Evolutionary conservation across 2,888 invertebrate species (phyloP).

Genomic region (Blastobasis adustella): DNA sequence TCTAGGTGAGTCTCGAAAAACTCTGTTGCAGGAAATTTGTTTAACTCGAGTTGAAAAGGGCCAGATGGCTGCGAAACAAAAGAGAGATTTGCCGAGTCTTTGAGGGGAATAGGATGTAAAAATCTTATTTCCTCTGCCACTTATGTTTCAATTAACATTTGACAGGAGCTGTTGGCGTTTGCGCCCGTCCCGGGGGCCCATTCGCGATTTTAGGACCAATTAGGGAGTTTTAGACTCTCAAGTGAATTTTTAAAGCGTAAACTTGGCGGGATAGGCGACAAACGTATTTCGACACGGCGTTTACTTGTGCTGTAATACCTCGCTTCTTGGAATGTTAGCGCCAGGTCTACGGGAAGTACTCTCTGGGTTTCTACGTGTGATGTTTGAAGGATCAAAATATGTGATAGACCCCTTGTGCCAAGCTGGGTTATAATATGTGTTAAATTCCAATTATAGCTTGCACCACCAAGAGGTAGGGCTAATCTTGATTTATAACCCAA

Average conservation of each 20-base stretch:
- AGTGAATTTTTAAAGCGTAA: neutral
- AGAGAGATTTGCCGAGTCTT: neutral
- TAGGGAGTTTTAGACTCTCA: constrained; percentile 3
- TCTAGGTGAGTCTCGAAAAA: constrained; percentile 55
- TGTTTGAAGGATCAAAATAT: no score
- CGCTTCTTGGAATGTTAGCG: no score
- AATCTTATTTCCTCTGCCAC: constrained; percentile 44
- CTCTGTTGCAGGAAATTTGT: constrained; percentile 66
- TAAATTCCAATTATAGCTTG: no score
- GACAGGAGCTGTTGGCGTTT: constrained; percentile 23
- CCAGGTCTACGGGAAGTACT: no score
- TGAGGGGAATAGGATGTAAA: constrained; percentile 8
- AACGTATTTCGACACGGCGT: neutral
- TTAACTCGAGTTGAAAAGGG: constrained; percentile 63
- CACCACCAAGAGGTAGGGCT: no score
- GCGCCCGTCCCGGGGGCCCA: constrained; percentile 3
- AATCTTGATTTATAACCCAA: no score
- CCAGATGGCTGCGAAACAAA: constrained; percentile 28
- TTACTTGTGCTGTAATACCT: neutral
- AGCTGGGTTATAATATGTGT: no score
- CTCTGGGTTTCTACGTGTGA: no score
- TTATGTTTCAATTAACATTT: constrained; percentile 54
- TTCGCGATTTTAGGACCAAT: constrained; percentile 7
- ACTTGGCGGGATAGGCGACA: neutral
- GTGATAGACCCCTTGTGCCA: no score